phyloP scores from a whole-genome alignment of 1,140 invertebrate species.

The Bombus turneri region DNA sequence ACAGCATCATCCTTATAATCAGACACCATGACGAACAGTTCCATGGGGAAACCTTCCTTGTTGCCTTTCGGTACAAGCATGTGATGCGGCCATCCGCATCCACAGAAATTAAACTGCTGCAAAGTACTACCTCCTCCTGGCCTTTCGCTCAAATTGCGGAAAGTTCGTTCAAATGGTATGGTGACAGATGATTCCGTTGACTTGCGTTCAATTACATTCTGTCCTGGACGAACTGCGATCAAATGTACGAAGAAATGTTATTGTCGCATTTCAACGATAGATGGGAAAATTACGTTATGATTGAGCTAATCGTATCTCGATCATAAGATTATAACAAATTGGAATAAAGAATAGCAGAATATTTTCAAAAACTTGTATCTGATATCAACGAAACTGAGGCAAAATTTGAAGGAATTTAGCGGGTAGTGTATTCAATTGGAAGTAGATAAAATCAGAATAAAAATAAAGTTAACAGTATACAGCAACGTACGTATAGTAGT shows the following conservation, averaged over 20 bases:
- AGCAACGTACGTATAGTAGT: slow-evolving; percentile 83
- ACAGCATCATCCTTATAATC: slow-evolving; percentile 88
- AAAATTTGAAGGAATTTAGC: no score
- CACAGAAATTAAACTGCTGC: slow-evolving; percentile 89
- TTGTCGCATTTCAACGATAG: no score
- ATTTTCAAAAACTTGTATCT: no score
- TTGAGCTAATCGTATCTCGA: no score
- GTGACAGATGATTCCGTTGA: slow-evolving; percentile 88
- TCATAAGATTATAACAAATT: no score
- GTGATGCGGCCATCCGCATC: slow-evolving; percentile 94
- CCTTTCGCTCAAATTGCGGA: slow-evolving; percentile 84
- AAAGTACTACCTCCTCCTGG: slow-evolving; percentile 81
- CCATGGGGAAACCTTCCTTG: slow-evolving; percentile 86
- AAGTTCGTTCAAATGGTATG: slow-evolving; percentile 88
- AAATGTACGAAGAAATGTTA: background rate
- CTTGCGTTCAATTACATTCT: slow-evolving; percentile 85
- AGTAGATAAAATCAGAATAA: no score
- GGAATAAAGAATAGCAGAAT: no score
- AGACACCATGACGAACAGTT: slow-evolving; percentile 92
- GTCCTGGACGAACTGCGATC: slow-evolving; percentile 84
- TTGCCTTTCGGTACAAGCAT: slow-evolving; percentile 91
- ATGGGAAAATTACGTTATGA: no score
- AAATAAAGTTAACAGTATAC: no score
- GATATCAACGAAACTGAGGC: no score
- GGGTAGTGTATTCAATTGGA: rapidly evolving